Percentiles rank a stretch among this genome's conserved stretches.
These are phyloP conservation scores for Chironomus tepperi DNA, from an alignment of 1,140 invertebrate species.

Conservation along the genomic window DNA sequence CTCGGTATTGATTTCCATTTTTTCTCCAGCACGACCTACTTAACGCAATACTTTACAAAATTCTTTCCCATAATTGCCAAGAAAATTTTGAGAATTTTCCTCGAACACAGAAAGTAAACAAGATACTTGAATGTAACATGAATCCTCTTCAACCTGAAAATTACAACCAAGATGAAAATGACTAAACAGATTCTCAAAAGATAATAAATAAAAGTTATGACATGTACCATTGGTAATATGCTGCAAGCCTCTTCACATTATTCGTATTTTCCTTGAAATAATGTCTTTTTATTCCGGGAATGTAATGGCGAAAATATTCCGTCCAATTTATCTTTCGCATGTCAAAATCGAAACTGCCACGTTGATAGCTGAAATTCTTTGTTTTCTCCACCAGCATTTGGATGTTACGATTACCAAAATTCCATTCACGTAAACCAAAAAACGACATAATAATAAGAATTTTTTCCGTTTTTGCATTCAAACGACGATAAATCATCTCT, in stretches of 20 bases:
- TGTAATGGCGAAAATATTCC: slow-evolving; percentile 48
- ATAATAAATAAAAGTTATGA: not conserved
- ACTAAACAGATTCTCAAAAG: not conserved
- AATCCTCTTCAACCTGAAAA: not conserved
- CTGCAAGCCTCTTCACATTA: slow-evolving; percentile 32
- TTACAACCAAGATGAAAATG: not conserved
- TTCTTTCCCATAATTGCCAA: not conserved
- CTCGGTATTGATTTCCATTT: no score
- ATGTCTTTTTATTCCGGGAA: slow-evolving; percentile 46
- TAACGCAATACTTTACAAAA: not conserved
- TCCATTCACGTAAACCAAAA: slow-evolving; percentile 40
- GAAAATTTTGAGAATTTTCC: not conserved
- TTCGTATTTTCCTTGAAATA: slow-evolving; percentile 45
- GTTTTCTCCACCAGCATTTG: slow-evolving; percentile 31
- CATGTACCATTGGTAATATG: not conserved
- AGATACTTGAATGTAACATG: not conserved
- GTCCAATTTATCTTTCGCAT: slow-evolving; percentile 48
- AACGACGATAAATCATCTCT: slow-evolving; percentile 45
- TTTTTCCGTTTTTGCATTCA: slow-evolving; percentile 36
- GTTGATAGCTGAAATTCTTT: slow-evolving; percentile 26
- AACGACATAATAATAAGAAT: slow-evolving; percentile 41
- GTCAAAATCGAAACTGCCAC: slow-evolving; percentile 39
- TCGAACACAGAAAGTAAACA: not conserved
- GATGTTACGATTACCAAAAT: slow-evolving; percentile 39
- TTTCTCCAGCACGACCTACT: no score